phyloP scores from a whole-genome alignment of 2,888 invertebrate species.

The Stenotaenia linearis region DNA sequence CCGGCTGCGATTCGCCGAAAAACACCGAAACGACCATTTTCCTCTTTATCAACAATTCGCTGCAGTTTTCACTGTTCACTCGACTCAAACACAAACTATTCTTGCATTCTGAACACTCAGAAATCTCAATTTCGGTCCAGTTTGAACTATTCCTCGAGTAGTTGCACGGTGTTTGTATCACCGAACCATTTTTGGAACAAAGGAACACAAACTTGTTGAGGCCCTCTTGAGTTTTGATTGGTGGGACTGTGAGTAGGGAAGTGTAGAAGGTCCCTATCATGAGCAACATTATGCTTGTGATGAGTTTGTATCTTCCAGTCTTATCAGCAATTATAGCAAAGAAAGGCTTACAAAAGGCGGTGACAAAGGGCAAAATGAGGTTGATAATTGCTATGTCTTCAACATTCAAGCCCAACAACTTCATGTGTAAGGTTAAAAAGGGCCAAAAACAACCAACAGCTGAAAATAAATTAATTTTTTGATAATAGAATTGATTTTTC shows the following conservation, averaged over 20 bases:
- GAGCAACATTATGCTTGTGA: slow-evolving; percentile 44
- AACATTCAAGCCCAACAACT: slow-evolving; percentile 63
- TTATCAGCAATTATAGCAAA: slow-evolving; percentile 73
- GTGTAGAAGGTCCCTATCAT: slow-evolving; percentile 44
- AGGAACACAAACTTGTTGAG: too few relatives aligned
- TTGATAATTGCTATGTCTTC: slow-evolving; percentile 72
- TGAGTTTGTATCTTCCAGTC: slow-evolving; percentile 51
- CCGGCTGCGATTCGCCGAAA: too few relatives aligned
- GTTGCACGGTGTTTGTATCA: too few relatives aligned
- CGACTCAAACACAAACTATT: too few relatives aligned
- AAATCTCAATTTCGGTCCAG: too few relatives aligned
- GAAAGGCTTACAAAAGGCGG: slow-evolving; percentile 69
- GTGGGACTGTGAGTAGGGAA: slow-evolving; percentile 45
- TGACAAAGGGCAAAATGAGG: slow-evolving; percentile 69
- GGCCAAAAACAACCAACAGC: slow-evolving; percentile 54
- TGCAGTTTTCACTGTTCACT: too few relatives aligned
- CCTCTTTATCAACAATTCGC: too few relatives aligned
- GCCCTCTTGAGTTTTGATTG: slow-evolving; percentile 33
- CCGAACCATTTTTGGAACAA: too few relatives aligned
- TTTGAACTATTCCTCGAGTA: too few relatives aligned
- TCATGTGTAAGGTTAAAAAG: slow-evolving; percentile 73
- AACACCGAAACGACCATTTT: too few relatives aligned
- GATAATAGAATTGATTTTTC: neutral
- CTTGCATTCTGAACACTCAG: too few relatives aligned
- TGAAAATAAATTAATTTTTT: neutral